Evolutionary conservation across 2,888 invertebrate species (phyloP).

Genomic region (Drosophila limbata): DNA sequence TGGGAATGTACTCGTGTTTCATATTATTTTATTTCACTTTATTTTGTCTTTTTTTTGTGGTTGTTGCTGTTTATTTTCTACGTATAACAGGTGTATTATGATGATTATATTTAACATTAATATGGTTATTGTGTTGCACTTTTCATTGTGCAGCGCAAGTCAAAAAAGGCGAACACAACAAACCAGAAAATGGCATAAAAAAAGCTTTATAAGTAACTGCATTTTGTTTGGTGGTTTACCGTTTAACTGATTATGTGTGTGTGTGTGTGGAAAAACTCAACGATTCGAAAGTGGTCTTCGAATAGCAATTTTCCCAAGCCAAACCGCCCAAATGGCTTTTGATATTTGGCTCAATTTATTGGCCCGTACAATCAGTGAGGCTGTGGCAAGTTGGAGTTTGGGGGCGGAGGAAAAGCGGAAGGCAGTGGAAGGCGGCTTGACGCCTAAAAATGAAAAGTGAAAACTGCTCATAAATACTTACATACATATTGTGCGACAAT

Average conservation of each 20-base stretch:
- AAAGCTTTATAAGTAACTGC: conserved; percentile 37
- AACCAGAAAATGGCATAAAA: conserved; percentile 10
- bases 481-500: conserved; percentile 54
- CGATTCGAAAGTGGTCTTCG: conserved; percentile 75
- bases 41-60: conserved; percentile 4
- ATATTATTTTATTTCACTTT: conserved; percentile 9
- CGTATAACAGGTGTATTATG: conserved; percentile 4
- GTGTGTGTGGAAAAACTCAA: conserved; percentile 39
- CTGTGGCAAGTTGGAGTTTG: not conserved
- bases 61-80: not conserved
- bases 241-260: conserved; percentile 44
- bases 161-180: not conserved
- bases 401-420: not conserved
- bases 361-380: conserved; percentile 4
- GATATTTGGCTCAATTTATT: conserved; percentile 25
- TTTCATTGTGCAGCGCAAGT: conserved; percentile 16
- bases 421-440: not conserved
- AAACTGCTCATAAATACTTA: conserved; percentile 48
- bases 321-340: conserved; percentile 42
- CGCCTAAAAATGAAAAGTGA: conserved; percentile 67
- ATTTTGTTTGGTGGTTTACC: conserved; percentile 73
- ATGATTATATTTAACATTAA: conserved; percentile 40
- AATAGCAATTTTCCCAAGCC: conserved; percentile 39
- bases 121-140: conserved; percentile 29
- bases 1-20: conserved; percentile 50